Evolutionary conservation across 2,888 invertebrate genomes (phyloP), one percentile per base, ranked within the genome.

Genomic region (Andrena camellia): DNA sequence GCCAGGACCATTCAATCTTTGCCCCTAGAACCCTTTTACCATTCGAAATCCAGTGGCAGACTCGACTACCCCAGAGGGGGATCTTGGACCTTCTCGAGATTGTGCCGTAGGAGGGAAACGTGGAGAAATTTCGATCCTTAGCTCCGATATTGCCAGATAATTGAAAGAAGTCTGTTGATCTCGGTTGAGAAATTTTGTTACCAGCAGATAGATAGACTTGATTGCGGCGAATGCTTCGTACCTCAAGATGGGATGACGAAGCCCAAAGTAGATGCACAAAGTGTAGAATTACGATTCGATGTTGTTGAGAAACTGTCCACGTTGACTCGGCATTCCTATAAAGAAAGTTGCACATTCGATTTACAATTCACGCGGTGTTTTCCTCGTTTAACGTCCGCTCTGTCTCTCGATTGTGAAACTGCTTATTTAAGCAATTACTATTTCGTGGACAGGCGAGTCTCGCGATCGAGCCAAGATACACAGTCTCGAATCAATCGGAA

Each of bases 301-400:
- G 52, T 52, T 52, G 29, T 50, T 42, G 64, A 76, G 66, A 52
- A 68, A 68, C 23, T 59, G 63, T 78, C 69, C 75, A 57, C 62
- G 54, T 73, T 57, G 73, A 77, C 73, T 86, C 60, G 79, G 66
- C 90, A 92, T 92, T 92, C 92, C 88, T 88, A 79, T 72, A 86
- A 90, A 89, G 92, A 92, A 92, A 92, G 92, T 91, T 84, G 86
- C 83, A 79, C 81, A 82, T 83, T 85, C 70, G 78, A 78, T 85
- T 78, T 86, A 73, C 81, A 85, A 86, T 83, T 68, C 85, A 35
- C 72, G 71, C 83, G 60, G 60, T 72, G 59, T 68, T 57, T 69
- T 78, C 68, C 77, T 64, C 78, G 70, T 62, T 72, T 69, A 13
- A 52, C n/a, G 29, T 23, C 26, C 63, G 35, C 20, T 29, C 57